A percentile compares a stretch with the other conserved stretches of the same genome.
Conservation (phyloP, 2,888 invertebrate genomes). For the Mimas tiliae region DNA sequence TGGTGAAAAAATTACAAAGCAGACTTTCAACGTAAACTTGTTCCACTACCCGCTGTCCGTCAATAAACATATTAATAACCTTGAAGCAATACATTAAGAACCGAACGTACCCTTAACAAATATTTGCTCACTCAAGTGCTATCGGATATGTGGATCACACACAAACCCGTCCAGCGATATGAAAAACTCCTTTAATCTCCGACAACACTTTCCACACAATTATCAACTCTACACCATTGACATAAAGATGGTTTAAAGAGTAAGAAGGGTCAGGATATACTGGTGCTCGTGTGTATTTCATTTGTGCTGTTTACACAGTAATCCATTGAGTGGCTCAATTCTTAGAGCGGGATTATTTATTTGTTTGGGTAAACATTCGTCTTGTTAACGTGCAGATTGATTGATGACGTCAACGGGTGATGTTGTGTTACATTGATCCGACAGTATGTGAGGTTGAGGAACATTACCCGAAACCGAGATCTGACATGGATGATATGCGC, state of each 20-base stretch:
- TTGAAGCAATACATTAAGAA: conserved; percentile 17
- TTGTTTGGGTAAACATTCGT: conserved; percentile 60
- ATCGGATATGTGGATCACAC: conserved; percentile 72
- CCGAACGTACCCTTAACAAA: conserved; percentile 55
- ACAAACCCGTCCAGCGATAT: conserved; percentile 70
- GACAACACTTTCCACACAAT: conserved; percentile 28
- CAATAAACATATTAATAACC: conserved; percentile 22
- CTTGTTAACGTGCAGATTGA: conserved; percentile 32
- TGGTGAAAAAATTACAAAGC: neutral
- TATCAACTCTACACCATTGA: conserved; percentile 32
- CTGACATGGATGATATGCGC: neutral
- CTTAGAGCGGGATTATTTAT: conserved; percentile 60
- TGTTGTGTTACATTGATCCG: conserved; percentile 37
- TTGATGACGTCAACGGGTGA: conserved; percentile 31
- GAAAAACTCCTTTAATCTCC: conserved; percentile 42
- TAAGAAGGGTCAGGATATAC: conserved; percentile 24
- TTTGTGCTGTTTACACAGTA: conserved; percentile 58
- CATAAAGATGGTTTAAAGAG: conserved; percentile 30
- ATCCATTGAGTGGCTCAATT: conserved; percentile 58
- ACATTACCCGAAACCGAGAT: neutral
- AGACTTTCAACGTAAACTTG: neutral
- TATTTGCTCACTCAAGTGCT: conserved; percentile 65
- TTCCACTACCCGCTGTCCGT: neutral
- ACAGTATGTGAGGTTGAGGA: conserved; percentile 33
- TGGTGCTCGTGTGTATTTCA: conserved; percentile 36